Evolutionary conservation across 2,888 invertebrate genomes (phyloP).

Genomic region (Philhelius pedissequus): DNA sequence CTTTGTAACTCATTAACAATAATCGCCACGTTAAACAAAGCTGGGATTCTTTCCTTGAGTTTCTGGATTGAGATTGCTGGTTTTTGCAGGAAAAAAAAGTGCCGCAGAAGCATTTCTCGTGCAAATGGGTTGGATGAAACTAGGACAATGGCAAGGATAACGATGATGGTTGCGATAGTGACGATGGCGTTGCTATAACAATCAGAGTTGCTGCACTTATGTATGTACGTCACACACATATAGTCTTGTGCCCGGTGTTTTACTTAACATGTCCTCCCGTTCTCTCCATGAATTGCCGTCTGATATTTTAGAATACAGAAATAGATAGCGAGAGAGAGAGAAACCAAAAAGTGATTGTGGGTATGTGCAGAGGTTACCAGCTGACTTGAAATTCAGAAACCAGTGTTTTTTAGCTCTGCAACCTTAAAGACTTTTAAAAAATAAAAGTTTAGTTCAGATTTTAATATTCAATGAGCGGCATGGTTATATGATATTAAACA

Average conservation of each 20-base stretch:
- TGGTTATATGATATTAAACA: no score
- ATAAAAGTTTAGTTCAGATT: no score
- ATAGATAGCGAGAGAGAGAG: slow-evolving; percentile 26
- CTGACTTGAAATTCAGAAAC: neutral
- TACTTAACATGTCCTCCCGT: neutral
- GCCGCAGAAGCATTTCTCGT: slow-evolving; percentile 53
- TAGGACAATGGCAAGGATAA: slow-evolving; percentile 74
- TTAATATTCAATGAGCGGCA: no score
- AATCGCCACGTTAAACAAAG: slow-evolving; percentile 67
- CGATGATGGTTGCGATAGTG: slow-evolving; percentile 58
- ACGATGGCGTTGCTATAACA: slow-evolving; percentile 41
- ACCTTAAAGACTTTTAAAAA: no score
- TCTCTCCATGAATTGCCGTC: neutral
- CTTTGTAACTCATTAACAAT: slow-evolving; percentile 67
- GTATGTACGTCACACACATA: slow-evolving; percentile 46
- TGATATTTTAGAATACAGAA: slow-evolving; percentile 6
- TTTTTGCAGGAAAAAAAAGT: slow-evolving; percentile 7
- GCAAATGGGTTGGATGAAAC: slow-evolving; percentile 63
- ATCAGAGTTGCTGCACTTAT: slow-evolving; percentile 45
- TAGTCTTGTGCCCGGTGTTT: slow-evolving; percentile 38
- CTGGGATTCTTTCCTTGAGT: slow-evolving; percentile 34
- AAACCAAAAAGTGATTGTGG: slow-evolving; percentile 38
- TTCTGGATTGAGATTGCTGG: neutral
- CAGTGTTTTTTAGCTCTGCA: no score
- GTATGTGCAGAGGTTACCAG: slow-evolving; percentile 62